These are phyloP conservation scores for Spilosoma lubricipeda DNA, from an alignment of 2,888 invertebrate genomes.

Conservation along the genomic window DNA sequence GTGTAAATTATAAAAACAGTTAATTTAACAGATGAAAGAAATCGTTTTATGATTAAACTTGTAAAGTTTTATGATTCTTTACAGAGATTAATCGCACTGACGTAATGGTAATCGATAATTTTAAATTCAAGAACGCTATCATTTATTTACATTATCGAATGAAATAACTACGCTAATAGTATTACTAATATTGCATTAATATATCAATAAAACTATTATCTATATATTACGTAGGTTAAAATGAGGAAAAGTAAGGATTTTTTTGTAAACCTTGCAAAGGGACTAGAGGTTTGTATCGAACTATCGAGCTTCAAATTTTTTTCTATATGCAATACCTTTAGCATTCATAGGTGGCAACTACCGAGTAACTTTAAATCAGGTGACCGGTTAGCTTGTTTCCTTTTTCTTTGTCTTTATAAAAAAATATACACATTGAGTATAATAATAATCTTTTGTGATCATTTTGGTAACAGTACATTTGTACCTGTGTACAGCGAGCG, in stretches of 20 bases:
- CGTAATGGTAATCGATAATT: conserved; percentile 15
- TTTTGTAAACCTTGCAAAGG: too few relatives aligned
- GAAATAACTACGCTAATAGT: conserved; percentile 11
- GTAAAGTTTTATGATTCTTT: conserved; percentile 13
- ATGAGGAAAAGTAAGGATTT: background rate
- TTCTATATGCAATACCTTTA: too few relatives aligned
- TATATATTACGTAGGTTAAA: background rate
- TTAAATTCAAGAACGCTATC: conserved; percentile 13
- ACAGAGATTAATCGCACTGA: conserved; percentile 16
- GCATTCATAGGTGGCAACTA: too few relatives aligned
- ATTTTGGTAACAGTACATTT: background rate
- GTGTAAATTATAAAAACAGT: background rate
- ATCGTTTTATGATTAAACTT: background rate
- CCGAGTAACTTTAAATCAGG: too few relatives aligned
- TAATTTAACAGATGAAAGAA: background rate
- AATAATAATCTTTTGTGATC: background rate
- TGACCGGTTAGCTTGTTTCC: too few relatives aligned
- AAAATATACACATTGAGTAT: background rate
- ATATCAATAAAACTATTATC: background rate
- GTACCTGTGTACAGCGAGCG: background rate
- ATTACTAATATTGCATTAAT: background rate
- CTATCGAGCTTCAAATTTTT: too few relatives aligned
- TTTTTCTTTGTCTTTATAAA: too few relatives aligned
- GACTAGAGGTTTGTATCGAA: too few relatives aligned
- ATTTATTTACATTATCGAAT: conserved; percentile 17